Evolutionary conservation across 2,113 vertebrate genomes (phyloP).

Genomic region (Steatornis caripensis): DNA sequence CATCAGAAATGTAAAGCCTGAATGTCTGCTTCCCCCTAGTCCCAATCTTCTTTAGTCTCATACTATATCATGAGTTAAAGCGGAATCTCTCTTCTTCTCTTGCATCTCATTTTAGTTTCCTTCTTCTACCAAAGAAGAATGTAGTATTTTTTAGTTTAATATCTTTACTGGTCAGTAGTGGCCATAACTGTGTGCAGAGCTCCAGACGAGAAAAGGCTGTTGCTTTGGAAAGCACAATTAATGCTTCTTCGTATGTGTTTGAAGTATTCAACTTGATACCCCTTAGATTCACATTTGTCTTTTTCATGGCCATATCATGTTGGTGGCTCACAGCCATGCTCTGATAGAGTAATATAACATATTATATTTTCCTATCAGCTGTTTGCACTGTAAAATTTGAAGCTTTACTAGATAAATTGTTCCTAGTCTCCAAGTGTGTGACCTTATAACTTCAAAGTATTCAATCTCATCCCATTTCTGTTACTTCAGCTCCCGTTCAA

Average conservation of each 20-base stretch:
- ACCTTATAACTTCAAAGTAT: neutral
- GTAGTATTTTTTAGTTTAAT: neutral
- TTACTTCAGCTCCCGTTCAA: neutral
- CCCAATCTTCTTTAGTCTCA: neutral
- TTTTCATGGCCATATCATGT: neutral
- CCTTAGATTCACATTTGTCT: neutral
- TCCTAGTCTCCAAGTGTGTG: neutral
- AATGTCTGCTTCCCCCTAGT: neutral
- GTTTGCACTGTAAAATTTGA: neutral
- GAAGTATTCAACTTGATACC: neutral
- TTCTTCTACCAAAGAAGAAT: neutral
- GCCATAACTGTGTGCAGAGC: neutral
- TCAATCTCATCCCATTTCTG: neutral
- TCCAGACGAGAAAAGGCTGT: neutral
- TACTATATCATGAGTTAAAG: accelerated
- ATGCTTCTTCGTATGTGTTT: neutral
- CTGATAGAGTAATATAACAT: neutral
- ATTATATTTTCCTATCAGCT: neutral
- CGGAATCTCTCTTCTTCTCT: neutral
- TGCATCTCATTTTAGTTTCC: neutral
- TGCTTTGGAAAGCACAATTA: neutral
- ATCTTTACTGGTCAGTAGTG: neutral
- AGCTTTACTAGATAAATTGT: neutral
- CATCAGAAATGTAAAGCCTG: neutral
- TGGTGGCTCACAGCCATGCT: neutral